Percentiles rank a stretch among this genome's conserved stretches.
These are phyloP conservation scores for Tyrophagus putrescentiae DNA, from an alignment of 1,140 invertebrate genomes.

Conservation along the genomic window DNA sequence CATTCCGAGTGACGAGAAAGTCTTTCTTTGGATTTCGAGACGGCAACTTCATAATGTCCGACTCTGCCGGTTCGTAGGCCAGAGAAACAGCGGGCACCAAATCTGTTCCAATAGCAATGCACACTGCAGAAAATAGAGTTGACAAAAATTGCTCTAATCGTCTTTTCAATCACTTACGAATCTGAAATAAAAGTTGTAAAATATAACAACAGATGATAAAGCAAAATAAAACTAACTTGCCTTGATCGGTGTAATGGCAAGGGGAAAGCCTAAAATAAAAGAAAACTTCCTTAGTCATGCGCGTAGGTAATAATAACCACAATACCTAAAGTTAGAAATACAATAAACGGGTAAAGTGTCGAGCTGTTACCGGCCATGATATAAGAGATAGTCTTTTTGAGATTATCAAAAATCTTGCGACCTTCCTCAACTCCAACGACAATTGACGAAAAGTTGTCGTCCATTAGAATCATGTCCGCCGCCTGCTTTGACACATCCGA, in stretches of 20 bases:
- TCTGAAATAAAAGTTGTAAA: too few species aligned
- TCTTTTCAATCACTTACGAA: too few species aligned
- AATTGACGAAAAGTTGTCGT: slow-evolving; percentile 99
- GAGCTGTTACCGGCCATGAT: slow-evolving; percentile 97
- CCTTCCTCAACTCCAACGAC: slow-evolving; percentile 98
- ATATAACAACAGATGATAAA: slow-evolving; percentile 50
- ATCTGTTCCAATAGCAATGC: slow-evolving; percentile 99
- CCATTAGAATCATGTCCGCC: slow-evolving; percentile 97
- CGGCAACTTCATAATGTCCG: slow-evolving; percentile 52
- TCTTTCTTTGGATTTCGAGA: slow-evolving; percentile 47
- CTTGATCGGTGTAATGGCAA: slow-evolving; percentile 87
- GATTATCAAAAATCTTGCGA: slow-evolving; percentile 93
- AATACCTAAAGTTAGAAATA: slow-evolving; percentile 91
- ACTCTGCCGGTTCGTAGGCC: slow-evolving; percentile 50
- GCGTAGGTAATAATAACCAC: slow-evolving; percentile 86
- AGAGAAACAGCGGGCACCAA: slow-evolving; percentile 66
- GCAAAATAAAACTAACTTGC: slow-evolving; percentile 54
- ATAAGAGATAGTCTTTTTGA: slow-evolving; percentile 99
- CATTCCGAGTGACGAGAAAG: slow-evolving; percentile 44
- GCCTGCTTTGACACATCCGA: slow-evolving; percentile 99
- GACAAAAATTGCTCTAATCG: too few species aligned
- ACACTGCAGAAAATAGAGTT: slow-evolving; percentile 85
- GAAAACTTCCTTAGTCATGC: too few species aligned
- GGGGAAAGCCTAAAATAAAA: slow-evolving; percentile 87
- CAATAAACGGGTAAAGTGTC: slow-evolving; percentile 95